Evolutionary conservation across 2,113 vertebrate genomes (phyloP), one percentile per base, ranked within the genome.

Genomic region (Salminus brasiliensis): DNA sequence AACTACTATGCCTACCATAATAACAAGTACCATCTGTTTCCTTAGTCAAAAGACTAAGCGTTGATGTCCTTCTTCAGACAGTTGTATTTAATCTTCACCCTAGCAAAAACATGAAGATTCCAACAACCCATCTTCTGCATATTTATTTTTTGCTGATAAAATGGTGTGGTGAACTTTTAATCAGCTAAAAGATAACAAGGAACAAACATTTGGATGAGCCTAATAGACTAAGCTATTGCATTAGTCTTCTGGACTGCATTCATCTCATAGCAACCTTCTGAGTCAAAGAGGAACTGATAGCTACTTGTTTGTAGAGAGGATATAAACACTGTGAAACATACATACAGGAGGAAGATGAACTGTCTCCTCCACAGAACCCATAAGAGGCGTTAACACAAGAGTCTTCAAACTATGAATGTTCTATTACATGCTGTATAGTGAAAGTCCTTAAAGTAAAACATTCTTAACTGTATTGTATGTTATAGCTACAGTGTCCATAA

Each of bases 291-390:
- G 25, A 47, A 78, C 36, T 60, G 49, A 82, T 60, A 29, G 67
- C 43, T 63, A 71, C 72, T 81, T 76, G 73, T 76, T 81, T 81
- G 49, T 49, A 60, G 30, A 60, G 30, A 36, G 32, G 15, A 29
- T 75, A 59, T 72, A 39, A 77, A 57, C 68, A 80, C 10, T 18
- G 52, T 5, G 0, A 45, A 59, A 32, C 18, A 65, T 36, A 65
- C 15, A 7, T n/a, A 65, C 30, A 65, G 32, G 15, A 34, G 34
- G 23, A 65, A 39, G 32, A 1, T 55, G 39, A 68, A 59, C 39
- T 11, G 55, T 60, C 29, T 47, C 39, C 5, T 70, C 21, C 49
- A 39, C 60, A 34, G 60, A 74, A 16, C 2, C 39, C 3, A 8
- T 4, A 23, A 3, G 16, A n/a, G 18, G 21, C 16, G 2, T 32